Evolutionary conservation across 1,140 invertebrate species (phyloP).

Genomic region (Ylistrum balloti): DNA sequence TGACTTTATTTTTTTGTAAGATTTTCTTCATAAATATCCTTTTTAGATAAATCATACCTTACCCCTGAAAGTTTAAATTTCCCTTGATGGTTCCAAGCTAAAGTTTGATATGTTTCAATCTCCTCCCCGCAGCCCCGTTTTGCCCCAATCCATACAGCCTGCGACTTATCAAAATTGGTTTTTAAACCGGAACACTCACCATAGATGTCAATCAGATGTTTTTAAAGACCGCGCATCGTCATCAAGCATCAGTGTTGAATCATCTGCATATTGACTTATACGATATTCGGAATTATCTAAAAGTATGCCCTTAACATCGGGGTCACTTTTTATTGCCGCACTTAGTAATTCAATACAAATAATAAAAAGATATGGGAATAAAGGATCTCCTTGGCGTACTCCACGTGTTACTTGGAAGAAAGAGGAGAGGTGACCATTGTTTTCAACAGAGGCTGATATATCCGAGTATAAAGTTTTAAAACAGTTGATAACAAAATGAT

Average conservation of each 20-base stretch:
- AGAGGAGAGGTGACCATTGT: constrained; percentile 19
- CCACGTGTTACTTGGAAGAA: constrained; percentile 45
- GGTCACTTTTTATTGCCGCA: constrained; percentile 30
- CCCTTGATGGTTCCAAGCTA: constrained; percentile 22
- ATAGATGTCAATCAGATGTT: neutral
- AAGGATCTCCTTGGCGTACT: constrained; percentile 51
- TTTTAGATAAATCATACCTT: neutral
- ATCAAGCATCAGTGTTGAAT: constrained; percentile 47
- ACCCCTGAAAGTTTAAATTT: constrained; percentile 44
- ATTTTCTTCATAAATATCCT: neutral
- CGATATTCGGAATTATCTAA: constrained; percentile 48
- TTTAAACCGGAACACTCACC: constrained; percentile 44
- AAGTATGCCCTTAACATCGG: constrained; percentile 48
- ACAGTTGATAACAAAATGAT: too few species aligned
- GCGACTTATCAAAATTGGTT: constrained; percentile 30
- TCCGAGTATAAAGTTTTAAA: too few species aligned
- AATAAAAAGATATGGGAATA: constrained; percentile 54
- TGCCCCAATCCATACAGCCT: constrained; percentile 44
- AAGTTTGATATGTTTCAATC: neutral
- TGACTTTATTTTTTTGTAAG: neutral
- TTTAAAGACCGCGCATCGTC: neutral
- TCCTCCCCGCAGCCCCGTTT: constrained; percentile 22
- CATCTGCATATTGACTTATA: constrained; percentile 55
- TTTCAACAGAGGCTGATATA: too few species aligned
- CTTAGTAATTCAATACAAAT: constrained; percentile 45